Evolutionary conservation across 64 coral and sea anemone genomes (phyloP).

Genomic region (Platygyra sinensis): DNA sequence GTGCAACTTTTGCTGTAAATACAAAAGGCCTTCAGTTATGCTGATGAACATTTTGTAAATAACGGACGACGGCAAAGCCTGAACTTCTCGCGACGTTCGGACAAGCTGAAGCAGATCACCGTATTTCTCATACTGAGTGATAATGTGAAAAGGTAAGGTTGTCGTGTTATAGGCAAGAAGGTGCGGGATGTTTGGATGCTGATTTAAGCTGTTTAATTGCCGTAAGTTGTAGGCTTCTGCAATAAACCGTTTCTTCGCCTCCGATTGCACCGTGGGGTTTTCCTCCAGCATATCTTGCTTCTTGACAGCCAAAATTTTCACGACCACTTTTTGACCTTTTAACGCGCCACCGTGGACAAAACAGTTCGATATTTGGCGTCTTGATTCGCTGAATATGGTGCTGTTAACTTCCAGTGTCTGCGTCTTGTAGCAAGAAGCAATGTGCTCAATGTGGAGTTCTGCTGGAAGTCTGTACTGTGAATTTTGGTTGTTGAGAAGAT

Average conservation of each 20-base stretch:
- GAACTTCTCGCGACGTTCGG: not conserved
- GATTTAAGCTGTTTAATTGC: not conserved
- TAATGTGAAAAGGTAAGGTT: constrained; percentile 22
- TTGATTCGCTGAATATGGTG: not conserved
- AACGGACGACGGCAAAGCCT: not conserved
- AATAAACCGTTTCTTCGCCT: not conserved
- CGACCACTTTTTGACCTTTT: not conserved
- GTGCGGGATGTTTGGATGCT: constrained; percentile 26
- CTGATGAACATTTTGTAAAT: not conserved
- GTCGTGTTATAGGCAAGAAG: constrained; percentile 34
- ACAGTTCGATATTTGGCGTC: not conserved
- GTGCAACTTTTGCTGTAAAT: not conserved
- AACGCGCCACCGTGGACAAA: not conserved
- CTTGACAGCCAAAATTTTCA: not conserved
- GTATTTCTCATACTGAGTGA: not conserved
- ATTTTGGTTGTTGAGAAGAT: not conserved
- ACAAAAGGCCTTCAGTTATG: not conserved
- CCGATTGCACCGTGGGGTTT: not conserved
- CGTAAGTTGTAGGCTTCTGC: constrained; percentile 21
- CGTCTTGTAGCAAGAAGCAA: not conserved
- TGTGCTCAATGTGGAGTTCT: not conserved
- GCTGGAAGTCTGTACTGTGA: not conserved
- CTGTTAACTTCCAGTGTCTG: not conserved
- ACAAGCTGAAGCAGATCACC: constrained; percentile 51
- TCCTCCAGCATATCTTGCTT: not conserved